Conservation (phyloP, 1,140 invertebrate genomes). For the Aphelinus atriplicis region DNA sequence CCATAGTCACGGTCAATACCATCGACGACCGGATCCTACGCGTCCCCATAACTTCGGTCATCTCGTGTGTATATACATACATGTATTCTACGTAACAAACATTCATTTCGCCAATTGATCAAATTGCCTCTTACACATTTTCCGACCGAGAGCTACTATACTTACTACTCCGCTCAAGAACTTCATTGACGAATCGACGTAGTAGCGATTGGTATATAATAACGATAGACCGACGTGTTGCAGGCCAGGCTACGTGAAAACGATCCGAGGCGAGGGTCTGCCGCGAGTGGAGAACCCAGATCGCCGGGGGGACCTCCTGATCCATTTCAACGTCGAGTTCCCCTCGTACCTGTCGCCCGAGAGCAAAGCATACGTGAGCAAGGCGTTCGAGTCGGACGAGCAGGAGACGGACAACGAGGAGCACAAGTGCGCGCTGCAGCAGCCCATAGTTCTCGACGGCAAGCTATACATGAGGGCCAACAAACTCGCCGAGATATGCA, state of each 20-base stretch:
- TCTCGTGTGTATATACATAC: conserved; percentile 63
- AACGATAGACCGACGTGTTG: background rate
- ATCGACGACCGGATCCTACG: conserved; percentile 75
- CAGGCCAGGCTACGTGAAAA: conserved; percentile 71
- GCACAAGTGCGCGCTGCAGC: background rate
- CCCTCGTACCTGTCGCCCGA: conserved; percentile 66
- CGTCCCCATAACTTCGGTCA: conserved; percentile 76
- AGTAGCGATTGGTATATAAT: too few species aligned
- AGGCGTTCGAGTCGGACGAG: conserved; percentile 55
- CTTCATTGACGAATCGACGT: too few species aligned
- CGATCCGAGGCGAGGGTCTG: conserved; percentile 72
- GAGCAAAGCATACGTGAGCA: conserved; percentile 63
- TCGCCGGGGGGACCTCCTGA: conserved; percentile 66
- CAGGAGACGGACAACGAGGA: background rate
- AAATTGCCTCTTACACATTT: background rate
- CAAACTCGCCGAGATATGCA: conserved; percentile 11
- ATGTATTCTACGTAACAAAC: too few species aligned
- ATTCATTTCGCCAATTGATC: background rate
- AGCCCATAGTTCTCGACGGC: conserved; percentile 19
- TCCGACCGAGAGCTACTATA: too few species aligned
- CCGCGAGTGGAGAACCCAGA: conserved; percentile 67
- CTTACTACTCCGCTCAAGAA: too few species aligned
- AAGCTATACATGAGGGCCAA: conserved; percentile 26
- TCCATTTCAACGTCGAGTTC: conserved; percentile 69
- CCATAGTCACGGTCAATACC: conserved; percentile 71